Evolutionary conservation across 2,888 invertebrate species (phyloP).

Genomic region (Ichneumoninae sp.): DNA sequence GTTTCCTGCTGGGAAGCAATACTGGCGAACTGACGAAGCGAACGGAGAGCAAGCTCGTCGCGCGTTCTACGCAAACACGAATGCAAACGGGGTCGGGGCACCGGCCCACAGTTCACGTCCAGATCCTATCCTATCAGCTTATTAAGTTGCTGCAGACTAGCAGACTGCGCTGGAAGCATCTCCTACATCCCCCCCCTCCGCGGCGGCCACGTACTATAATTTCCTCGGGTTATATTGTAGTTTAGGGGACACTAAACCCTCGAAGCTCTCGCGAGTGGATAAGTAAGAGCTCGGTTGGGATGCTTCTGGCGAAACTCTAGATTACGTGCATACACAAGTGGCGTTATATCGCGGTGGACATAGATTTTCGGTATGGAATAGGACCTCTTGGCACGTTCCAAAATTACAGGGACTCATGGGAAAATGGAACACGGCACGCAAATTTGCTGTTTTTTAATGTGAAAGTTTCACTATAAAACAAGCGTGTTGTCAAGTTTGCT

Average conservation of each 20-base stretch:
- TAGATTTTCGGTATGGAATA: slow-evolving; percentile 3
- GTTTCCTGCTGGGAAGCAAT: slow-evolving; percentile 24
- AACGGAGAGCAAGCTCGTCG: slow-evolving; percentile 34
- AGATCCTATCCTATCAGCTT: slow-evolving; percentile 74
- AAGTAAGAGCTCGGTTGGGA: slow-evolving; percentile 51
- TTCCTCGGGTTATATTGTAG: slow-evolving; percentile 72
- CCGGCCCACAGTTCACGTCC: slow-evolving; percentile 26
- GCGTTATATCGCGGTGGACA: slow-evolving; percentile 11
- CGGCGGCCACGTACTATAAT: slow-evolving; percentile 71
- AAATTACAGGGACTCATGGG: background rate
- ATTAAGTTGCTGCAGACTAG: slow-evolving; percentile 74
- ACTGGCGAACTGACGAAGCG: slow-evolving; percentile 52
- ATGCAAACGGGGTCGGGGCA: slow-evolving; percentile 42
- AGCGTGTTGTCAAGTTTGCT: too few relatives aligned
- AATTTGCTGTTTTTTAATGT: background rate
- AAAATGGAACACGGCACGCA: background rate
- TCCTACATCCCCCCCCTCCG: slow-evolving; percentile 32
- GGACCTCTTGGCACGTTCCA: background rate
- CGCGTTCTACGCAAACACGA: slow-evolving; percentile 34
- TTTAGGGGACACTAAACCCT: slow-evolving; percentile 73
- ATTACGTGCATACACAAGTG: slow-evolving; percentile 13
- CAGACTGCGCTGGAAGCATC: slow-evolving; percentile 58
- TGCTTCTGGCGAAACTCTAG: slow-evolving; percentile 28
- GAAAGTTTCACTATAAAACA: background rate
- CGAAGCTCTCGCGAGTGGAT: slow-evolving; percentile 57